These are phyloP conservation scores for Tamandua tetradactyla DNA, from an alignment of 2,797 vertebrate genomes.

Conservation along the genomic window DNA sequence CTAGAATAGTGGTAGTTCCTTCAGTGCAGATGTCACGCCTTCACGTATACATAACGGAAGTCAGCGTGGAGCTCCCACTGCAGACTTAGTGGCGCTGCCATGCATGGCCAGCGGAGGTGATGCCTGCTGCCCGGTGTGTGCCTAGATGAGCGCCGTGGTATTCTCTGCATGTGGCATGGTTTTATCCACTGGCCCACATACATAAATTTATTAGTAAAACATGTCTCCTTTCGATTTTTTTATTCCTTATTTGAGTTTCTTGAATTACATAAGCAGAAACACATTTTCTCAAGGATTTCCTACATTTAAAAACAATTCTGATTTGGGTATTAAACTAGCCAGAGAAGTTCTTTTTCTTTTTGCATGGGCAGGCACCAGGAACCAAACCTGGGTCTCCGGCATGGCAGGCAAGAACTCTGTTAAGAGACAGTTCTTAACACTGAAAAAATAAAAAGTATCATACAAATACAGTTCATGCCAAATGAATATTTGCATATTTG, in stretches of 20 bases:
- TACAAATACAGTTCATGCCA: not conserved
- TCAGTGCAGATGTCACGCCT: not conserved
- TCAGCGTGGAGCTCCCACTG: fast-evolving
- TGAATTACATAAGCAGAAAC: not conserved
- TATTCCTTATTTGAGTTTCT: not conserved
- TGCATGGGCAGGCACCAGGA: too few relatives aligned
- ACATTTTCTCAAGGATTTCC: not conserved
- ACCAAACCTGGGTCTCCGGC: too few relatives aligned
- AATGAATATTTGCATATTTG: not conserved
- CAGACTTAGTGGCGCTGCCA: fast-evolving
- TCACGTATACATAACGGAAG: not conserved
- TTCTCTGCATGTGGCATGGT: not conserved
- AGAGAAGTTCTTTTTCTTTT: too few relatives aligned
- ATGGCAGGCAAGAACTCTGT: too few relatives aligned
- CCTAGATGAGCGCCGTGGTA: not conserved
- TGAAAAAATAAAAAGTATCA: not conserved
- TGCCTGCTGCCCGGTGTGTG: not conserved
- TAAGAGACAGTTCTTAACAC: too few relatives aligned
- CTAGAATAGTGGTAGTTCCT: not conserved
- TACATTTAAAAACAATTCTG: not conserved
- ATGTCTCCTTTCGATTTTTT: not conserved
- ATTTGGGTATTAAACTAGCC: not conserved
- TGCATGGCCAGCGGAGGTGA: not conserved
- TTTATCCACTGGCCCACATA: not conserved
- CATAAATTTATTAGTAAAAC: not conserved